Evolutionary conservation across 2,113 vertebrate species (phyloP), one percentile per base, ranked within the genome.

Genomic region (Plecotus auritus): DNA sequence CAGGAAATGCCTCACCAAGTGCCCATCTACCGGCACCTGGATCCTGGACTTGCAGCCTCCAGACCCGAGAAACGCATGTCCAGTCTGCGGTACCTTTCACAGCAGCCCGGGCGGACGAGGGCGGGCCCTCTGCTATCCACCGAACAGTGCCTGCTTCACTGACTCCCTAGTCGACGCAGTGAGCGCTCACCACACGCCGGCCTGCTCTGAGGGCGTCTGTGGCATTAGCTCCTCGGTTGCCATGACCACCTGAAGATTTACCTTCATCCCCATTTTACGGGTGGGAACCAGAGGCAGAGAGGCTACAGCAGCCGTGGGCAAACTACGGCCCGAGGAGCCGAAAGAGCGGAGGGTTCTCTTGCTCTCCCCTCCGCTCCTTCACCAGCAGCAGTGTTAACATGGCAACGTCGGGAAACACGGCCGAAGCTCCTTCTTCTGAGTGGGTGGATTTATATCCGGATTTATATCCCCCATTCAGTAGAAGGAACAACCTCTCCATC

Each of bases 101-200:
- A 2, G 51, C 40, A 5, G 14, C 37, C 35, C 6, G 0, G 9
- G 61, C 9, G 22, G 7, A 2, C 11, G 11, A 17, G 66, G 30
- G 4, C 47, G 1, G 30, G 6, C 28, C 81, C 26, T 1, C 5
- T 9, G 45, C n/a, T 4, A 1, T 0, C 22, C 22, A 3, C 40
- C 90, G 32, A 4, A 7, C 2, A 7, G 64, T 1, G 32, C 16
- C 5, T 4, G 13, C 3, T 1, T 49, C 2, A 1, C 9, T 5
- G 4, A 40, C 54, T 49, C 17, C 0, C 11, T 1, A 12, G 32
- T 4, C 17, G 0, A 0, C 0, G 2, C 7, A 6, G 28, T 0
- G 9, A 6, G 51, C 7, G 37, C 32, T 42, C 3, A 7, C 17
- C 30, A 1, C 0, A 2, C 0, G 6, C 37, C 0, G 1, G 59